Conservation (phyloP, 2,113 vertebrate genomes). For the Cyprinodon variegatus region DNA sequence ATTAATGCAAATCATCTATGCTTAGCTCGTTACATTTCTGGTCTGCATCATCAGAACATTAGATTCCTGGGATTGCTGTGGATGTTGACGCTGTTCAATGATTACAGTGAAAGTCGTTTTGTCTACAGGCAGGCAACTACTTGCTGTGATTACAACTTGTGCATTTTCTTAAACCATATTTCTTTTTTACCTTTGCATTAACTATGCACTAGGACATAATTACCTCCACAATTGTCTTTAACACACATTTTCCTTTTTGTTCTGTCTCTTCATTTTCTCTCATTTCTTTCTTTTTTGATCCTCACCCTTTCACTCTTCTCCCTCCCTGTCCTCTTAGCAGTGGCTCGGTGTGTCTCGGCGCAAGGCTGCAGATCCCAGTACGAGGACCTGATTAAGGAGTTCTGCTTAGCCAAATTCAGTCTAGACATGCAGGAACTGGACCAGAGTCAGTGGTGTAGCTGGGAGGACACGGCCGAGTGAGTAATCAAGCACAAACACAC, state of each 20-base stretch:
- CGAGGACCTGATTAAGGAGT: constrained; percentile 80
- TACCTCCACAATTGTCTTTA: neutral
- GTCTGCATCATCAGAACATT: no score
- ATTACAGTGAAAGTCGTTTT: no score
- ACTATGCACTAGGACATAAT: neutral
- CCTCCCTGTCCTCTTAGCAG: constrained; percentile 48
- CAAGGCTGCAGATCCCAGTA: constrained; percentile 81
- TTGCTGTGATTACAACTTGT: neutral
- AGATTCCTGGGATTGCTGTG: no score
- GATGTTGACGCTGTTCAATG: no score
- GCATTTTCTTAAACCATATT: neutral
- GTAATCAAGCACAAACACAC: constrained; percentile 54
- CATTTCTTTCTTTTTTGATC: neutral
- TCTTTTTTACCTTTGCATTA: neutral
- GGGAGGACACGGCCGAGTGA: constrained; percentile 88
- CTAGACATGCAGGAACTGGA: constrained; percentile 87
- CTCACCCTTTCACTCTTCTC: neutral
- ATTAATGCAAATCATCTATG: no score
- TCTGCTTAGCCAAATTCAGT: constrained; percentile 85
- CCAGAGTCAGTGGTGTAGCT: constrained; percentile 86
- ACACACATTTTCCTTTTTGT: neutral
- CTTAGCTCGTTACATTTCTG: no score
- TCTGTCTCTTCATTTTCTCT: neutral
- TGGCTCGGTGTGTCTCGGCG: constrained; percentile 64
- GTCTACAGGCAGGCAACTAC: no score